phyloP scores from a whole-genome alignment of 2,113 vertebrate species.

The Sorex araneus region DNA sequence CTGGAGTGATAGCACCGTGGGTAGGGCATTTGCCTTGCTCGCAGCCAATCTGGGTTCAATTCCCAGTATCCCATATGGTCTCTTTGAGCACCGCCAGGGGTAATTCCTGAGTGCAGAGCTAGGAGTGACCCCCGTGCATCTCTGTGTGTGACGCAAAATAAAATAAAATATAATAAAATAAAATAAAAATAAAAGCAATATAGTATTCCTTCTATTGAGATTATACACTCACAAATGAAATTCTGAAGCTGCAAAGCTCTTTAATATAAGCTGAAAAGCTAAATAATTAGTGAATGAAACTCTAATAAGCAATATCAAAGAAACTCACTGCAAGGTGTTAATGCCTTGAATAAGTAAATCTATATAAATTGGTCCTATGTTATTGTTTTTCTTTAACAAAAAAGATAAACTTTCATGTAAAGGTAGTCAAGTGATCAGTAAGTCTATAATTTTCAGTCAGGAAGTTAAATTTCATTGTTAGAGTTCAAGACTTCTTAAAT shows the following conservation, averaged over 20 bases:
- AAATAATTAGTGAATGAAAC: slow-evolving; percentile 7
- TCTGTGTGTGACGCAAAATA: too few species aligned
- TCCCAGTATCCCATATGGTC: too few species aligned
- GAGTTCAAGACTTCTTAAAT: too few species aligned
- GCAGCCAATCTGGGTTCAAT: too few species aligned
- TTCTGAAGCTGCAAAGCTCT: not conserved
- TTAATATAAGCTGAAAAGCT: not conserved
- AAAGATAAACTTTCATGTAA: slow-evolving; percentile 14
- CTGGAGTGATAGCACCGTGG: too few species aligned
- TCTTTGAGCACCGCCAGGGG: too few species aligned
- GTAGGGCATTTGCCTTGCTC: too few species aligned
- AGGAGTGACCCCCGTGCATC: too few species aligned
- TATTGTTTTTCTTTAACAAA: slow-evolving; percentile 5
- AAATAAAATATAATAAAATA: too few species aligned
- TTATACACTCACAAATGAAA: not conserved
- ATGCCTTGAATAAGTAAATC: not conserved
- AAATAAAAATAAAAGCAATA: not conserved
- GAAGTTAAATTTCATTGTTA: too few species aligned
- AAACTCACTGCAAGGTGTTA: slow-evolving; percentile 11
- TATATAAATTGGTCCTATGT: not conserved
- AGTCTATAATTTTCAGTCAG: not conserved
- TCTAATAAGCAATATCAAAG: not conserved
- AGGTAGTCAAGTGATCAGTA: not conserved
- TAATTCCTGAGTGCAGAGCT: too few species aligned
- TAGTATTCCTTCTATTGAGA: not conserved